Evolutionary conservation across 2,888 invertebrate genomes (phyloP).

Genomic region (Gortyna flavago): DNA sequence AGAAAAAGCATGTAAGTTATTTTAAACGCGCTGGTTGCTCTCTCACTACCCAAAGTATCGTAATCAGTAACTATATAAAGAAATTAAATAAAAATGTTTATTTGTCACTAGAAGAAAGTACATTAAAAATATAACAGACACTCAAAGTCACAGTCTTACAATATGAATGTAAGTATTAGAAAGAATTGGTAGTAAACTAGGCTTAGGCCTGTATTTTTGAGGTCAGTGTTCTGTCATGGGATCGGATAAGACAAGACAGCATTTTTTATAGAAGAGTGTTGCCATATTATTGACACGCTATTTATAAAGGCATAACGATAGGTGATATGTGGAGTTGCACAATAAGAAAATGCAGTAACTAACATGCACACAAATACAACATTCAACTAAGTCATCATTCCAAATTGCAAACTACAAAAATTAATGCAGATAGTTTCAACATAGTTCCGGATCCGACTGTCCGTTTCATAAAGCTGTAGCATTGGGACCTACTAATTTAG

Average conservation of each 20-base stretch:
- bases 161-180: no score
- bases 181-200: neutral
- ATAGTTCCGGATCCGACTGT: conserved; percentile 15
- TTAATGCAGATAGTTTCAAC: conserved; percentile 11
- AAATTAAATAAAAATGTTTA: neutral
- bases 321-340: no score
- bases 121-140: no score
- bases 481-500: conserved; percentile 49
- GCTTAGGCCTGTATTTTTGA: neutral
- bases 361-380: neutral
- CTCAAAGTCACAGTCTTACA: no score
- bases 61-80: neutral
- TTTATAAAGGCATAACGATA: no score
- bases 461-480: conserved; percentile 31
- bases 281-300: no score
- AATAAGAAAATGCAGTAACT: no score
- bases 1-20: neutral
- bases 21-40: neutral
- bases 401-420: conserved; percentile 2
- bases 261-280: no score
- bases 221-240: neutral
- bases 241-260: neutral
- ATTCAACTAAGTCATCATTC: neutral
- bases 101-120: no score
- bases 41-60: neutral